Evolutionary conservation across 2,888 invertebrate species (phyloP).

Genomic region (Tenodera sinensis): DNA sequence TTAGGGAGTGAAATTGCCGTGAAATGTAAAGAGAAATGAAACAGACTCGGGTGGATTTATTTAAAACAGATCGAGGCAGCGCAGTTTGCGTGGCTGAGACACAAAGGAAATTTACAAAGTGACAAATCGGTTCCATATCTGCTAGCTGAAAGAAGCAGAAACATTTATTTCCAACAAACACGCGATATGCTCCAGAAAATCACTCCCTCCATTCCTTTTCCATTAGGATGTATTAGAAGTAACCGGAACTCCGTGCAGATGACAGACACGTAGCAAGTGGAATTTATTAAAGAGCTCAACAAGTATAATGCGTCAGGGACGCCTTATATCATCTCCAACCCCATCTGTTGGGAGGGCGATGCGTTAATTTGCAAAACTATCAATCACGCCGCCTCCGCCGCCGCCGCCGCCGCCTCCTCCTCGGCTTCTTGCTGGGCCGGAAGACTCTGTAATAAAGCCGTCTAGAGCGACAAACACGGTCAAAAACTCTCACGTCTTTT

Average conservation of each 20-base stretch:
- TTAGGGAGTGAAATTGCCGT: not conserved
- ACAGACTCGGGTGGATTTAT: not conserved
- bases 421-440: not conserved
- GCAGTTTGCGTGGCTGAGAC: not conserved
- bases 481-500: no score
- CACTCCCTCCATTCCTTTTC: not conserved
- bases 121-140: not conserved
- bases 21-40: not conserved
- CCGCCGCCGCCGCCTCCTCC: no score
- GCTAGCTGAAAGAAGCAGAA: not conserved
- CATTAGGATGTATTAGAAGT: not conserved
- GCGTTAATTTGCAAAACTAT: not conserved
- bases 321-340: not conserved
- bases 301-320: not conserved
- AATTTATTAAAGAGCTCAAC: not conserved
- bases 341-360: not conserved
- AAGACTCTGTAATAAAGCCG: not conserved
- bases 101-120: not conserved
- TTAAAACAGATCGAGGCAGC: not conserved
- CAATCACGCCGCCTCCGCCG: not conserved
- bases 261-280: not conserved
- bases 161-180: not conserved
- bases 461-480: no score
- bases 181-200: not conserved
- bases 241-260: not conserved